Percentiles rank a stretch among this genome's conserved stretches.
phyloP scores from a whole-genome alignment of 2,797 vertebrate species.

The Myoxocephalus aenaeus region DNA sequence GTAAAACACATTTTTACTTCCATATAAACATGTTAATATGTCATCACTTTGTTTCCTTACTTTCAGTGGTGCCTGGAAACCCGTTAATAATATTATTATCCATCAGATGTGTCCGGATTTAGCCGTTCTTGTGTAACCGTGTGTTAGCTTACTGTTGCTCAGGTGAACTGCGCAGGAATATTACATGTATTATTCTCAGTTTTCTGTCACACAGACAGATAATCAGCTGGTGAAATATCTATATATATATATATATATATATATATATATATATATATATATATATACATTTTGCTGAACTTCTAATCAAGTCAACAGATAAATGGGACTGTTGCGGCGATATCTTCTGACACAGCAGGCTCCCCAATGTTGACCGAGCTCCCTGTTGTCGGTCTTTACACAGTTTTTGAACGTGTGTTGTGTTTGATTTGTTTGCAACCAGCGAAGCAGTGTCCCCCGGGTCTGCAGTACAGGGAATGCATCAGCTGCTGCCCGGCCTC shows the following conservation, averaged over 20 bases:
- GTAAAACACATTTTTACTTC: neutral
- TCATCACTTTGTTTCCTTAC: neutral
- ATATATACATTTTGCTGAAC: neutral
- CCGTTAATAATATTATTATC: neutral
- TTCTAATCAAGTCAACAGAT: neutral
- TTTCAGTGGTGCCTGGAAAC: neutral
- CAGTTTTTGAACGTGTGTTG: neutral
- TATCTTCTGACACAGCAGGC: neutral
- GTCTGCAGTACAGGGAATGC: constrained; percentile 90
- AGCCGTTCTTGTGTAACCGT: no score
- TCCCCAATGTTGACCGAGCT: neutral
- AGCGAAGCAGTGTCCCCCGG: constrained; percentile 83
- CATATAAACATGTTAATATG: neutral
- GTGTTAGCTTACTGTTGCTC: neutral
- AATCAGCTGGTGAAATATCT: no score
- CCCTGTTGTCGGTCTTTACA: neutral
- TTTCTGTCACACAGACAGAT: neutral
- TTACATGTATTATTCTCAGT: neutral
- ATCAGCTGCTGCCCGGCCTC: constrained; percentile 93
- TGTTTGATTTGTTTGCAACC: constrained; percentile 44
- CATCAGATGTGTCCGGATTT: neutral
- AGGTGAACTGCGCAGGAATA: neutral
- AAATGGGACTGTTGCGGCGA: neutral
- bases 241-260: no score
- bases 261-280: neutral